A percentile compares a stretch with the other conserved stretches of the same genome.
Evolutionary conservation across 2,113 vertebrate genomes (phyloP).

Genomic region (Antechinus flavipes): DNA sequence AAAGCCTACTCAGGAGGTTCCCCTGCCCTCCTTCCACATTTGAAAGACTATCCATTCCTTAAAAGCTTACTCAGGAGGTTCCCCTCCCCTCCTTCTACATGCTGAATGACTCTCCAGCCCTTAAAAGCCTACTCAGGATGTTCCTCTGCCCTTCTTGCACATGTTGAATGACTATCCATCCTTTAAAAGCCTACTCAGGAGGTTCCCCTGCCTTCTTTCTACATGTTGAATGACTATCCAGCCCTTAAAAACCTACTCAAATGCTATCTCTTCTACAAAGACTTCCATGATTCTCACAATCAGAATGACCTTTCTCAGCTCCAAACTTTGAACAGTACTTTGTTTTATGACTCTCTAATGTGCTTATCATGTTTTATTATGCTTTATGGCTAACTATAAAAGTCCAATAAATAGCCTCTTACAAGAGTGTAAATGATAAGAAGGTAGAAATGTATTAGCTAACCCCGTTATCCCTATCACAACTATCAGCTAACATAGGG

Average conservation of each 20-base stretch:
- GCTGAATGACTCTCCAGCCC: no score
- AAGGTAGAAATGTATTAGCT: neutral
- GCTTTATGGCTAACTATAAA: neutral
- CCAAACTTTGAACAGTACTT: neutral
- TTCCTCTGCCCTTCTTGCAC: no score
- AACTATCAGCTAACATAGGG: neutral
- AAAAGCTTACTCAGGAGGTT: no score
- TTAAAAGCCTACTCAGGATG: no score
- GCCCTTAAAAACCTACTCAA: neutral
- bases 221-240: neutral
- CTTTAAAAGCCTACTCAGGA: neutral
- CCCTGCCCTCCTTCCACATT: no score
- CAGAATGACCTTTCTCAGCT: neutral
- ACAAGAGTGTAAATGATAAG: neutral
- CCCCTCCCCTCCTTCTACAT: no score
- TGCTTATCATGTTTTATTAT: neutral
- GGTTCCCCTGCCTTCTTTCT: neutral
- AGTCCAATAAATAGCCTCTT: neutral
- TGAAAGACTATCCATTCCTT: no score
- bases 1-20: no score
- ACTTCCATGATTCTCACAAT: neutral
- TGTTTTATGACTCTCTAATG: neutral
- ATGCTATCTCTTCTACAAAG: neutral
- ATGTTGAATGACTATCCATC: no score
- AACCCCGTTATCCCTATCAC: neutral